phyloP scores from a whole-genome alignment of 1,140 invertebrate genomes.

The Sesamia nonagrioides region DNA sequence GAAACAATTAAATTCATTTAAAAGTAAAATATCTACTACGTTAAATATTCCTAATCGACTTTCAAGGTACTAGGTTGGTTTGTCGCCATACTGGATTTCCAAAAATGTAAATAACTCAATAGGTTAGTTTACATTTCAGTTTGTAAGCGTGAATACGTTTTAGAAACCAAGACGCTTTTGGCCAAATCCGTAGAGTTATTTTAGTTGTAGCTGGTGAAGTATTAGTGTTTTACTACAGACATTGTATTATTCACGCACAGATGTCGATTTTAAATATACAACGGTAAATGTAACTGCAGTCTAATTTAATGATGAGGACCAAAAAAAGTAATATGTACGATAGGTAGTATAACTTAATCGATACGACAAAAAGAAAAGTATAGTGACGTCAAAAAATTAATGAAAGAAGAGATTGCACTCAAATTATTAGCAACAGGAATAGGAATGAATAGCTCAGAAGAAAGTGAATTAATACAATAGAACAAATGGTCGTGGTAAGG shows the following conservation, averaged over 20 bases:
- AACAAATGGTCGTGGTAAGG: background rate
- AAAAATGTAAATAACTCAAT: conserved; percentile 29
- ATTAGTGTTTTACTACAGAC: background rate
- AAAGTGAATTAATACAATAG: background rate
- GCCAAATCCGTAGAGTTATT: conserved; percentile 37
- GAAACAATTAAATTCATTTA: conserved; percentile 19
- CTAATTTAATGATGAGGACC: too few species aligned
- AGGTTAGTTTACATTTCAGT: conserved; percentile 21
- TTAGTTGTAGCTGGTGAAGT: conserved; percentile 9
- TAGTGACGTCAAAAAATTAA: background rate
- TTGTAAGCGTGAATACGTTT: conserved; percentile 6
- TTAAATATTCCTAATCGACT: conserved; percentile 19
- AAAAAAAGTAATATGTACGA: too few species aligned
- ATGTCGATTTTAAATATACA: background rate
- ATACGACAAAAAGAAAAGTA: too few species aligned
- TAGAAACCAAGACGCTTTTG: conserved; percentile 25
- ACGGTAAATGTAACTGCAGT: background rate
- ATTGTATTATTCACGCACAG: background rate
- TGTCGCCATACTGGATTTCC: conserved; percentile 14
- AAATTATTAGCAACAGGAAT: background rate
- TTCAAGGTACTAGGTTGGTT: conserved; percentile 6
- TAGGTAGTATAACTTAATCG: too few species aligned
- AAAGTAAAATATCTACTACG: background rate
- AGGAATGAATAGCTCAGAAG: background rate
- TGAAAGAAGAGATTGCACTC: background rate